phyloP scores from a whole-genome alignment of 2,113 vertebrate species.

The Syngnathus typhle region DNA sequence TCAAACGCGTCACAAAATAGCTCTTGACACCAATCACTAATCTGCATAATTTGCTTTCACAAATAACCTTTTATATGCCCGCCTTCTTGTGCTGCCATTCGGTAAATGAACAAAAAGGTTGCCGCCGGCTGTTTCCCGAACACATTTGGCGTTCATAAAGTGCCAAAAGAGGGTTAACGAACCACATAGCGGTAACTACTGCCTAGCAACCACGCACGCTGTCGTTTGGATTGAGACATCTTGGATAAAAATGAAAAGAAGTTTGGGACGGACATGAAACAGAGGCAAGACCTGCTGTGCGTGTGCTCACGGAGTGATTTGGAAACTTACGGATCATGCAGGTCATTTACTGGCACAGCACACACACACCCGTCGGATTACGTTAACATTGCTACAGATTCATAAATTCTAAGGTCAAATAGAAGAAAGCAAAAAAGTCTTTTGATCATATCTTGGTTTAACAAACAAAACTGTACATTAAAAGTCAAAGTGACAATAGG shows the following conservation, averaged over 20 bases:
- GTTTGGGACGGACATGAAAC: neutral
- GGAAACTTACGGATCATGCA: no score
- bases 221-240: neutral
- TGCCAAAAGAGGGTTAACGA: neutral
- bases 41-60: slow-evolving; percentile 20
- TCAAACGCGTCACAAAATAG: slow-evolving; percentile 10
- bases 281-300: slow-evolving; percentile 4
- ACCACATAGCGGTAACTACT: neutral
- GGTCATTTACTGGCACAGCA: no score
- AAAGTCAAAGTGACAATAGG: no score
- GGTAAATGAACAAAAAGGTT: neutral
- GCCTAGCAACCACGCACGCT: neutral
- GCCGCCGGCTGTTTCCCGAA: neutral
- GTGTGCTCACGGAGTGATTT: neutral
- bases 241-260: neutral
- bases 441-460: neutral
- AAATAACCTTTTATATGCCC: slow-evolving; percentile 6
- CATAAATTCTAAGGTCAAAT: no score
- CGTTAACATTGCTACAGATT: no score
- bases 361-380: no score
- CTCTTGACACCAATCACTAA: slow-evolving; percentile 4
- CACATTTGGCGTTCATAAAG: neutral
- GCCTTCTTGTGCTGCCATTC: slow-evolving; percentile 11
- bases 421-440: neutral
- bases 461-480: neutral